Base-by-base conservation (phyloP, 2,113 vertebrate genomes). In the Asarcornis scutulata region DNA sequence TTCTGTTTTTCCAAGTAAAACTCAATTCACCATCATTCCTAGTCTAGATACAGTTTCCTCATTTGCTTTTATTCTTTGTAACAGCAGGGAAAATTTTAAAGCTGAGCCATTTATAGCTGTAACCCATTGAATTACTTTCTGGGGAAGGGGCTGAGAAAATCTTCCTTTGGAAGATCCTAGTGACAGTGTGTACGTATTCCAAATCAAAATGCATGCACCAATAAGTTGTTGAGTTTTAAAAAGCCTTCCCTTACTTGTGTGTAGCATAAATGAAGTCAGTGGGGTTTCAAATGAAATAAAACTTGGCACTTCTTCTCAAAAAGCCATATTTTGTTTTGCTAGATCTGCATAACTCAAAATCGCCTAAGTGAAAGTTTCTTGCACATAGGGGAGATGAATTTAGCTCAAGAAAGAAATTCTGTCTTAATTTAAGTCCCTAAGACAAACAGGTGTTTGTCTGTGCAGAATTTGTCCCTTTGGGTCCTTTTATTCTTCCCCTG, bases 281-380 rank as follows among this genome's bases (percentile, higher is more conserved):
- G 77, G 86, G 90, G 86, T 83, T 96, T 96, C 86, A 95, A 95
- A 86, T 82, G 55, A 86, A 93, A 87, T 85, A 96, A 96, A 95
- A 91, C 36, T 93, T 95, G 94, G 89, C 94, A 83, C 60, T 81
- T 83, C 84, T 75, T 88, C 87, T 86, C 63, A 89, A 95, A 96
- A 83, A 93, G 76, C 46, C 94, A 96, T 91, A 96, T 95, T 96
- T 95, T 96, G 94, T 96, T 96, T 94, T 94, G 85, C 92, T 96
- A 88, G 79, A 96, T 91, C 85, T 95, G 88, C 88, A 88, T 94
- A 95, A 84, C 67, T 87, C 90, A 92, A 60, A 91, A 95, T 75
- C 89, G 85, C 66, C 77, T 86, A 89, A 89, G 84, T 86, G 83
- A 92, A 96, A 96, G 79, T 89, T 94, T 86, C 89, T 95, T 88